A percentile compares a stretch with the other conserved stretches of the same genome.
Conservation (phyloP, 2,113 vertebrate species). For the Percopsis transmontana region DNA sequence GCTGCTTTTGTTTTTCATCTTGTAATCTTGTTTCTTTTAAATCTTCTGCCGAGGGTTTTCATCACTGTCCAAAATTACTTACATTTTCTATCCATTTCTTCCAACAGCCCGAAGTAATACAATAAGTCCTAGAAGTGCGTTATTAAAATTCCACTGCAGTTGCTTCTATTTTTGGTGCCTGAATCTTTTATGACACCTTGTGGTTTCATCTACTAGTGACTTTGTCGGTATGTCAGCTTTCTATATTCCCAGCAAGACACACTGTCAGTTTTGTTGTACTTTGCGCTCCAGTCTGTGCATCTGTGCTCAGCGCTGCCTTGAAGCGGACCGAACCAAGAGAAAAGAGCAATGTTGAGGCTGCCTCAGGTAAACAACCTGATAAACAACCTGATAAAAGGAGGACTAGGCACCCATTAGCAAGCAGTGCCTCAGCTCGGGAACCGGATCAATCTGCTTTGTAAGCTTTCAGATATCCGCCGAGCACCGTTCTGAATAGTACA, state of each 20-base stretch:
- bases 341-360: background rate
- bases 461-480: background rate
- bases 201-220: background rate
- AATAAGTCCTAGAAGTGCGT: constrained; percentile 18
- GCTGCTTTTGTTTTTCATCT: background rate
- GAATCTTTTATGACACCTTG: background rate
- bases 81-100: constrained; percentile 32
- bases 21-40: constrained; percentile 12
- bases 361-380: constrained; percentile 13
- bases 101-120: constrained; percentile 42
- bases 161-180: constrained; percentile 20
- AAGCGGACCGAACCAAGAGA: no score
- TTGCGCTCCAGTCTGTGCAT: constrained; percentile 13
- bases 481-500: background rate
- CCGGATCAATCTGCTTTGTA: background rate
- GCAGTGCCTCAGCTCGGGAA: background rate
- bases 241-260: constrained; percentile 1
- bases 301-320: constrained; percentile 5
- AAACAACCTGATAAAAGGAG: constrained; percentile 3
- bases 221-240: background rate
- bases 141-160: constrained; percentile 5
- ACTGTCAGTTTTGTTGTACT: constrained; percentile 6
- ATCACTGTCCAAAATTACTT: constrained; percentile 29
- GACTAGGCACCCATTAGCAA: background rate
- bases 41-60: constrained; percentile 11